Base-by-base conservation (phyloP, 2,888 invertebrate species). In the Peribatodes rhomboidaria region DNA sequence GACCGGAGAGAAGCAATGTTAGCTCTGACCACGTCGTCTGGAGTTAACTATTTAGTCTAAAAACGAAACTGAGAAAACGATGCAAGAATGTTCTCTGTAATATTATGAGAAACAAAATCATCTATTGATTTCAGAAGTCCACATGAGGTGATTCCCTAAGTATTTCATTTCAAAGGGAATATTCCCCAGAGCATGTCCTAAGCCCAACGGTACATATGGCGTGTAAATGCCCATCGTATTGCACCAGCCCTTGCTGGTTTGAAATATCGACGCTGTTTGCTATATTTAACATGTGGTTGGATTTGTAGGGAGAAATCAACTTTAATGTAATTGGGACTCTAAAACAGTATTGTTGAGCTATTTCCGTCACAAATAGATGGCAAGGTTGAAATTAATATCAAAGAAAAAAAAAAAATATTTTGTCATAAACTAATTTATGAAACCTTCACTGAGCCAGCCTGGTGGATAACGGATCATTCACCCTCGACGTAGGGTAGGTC, bases 141-240 rank as follows among this genome's bases (percentile, higher is more conserved):
- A 50, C 62, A 68, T 72, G 73, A 46, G 75, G 68, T 71, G 72
- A 77, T 74, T 71, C 80, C 73, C 73, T 74, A 72, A 74, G 68
- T 72, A 65, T 81, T 81, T 78, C 78, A 56, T 58, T 83, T 86
- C 86, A 88, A 87, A 85, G 88, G 85, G 80, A 78, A 76, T 70
- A 68, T 82, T 89, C 91, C 87, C 86, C 64, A 72, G 87, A 84
- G 85, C 74, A 71, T 68, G 73, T 69, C 66, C 78, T 85, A 83
- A 83, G 84, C 90, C 84, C 88, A 78, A 82, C 82, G 77, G 87
- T 90, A 86, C 93, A 93, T 94, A 94, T 93, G 93, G 92, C 92
- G 87, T 85, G 76, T 92, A 93, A 94, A 93, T 88, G 89, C 81
- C 80, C 82, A 84, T 91, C 89, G 90, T 88, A 92, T 92, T 86